A percentile compares a stretch with the other conserved stretches of the same genome.
These are phyloP conservation scores for Podiceps cristatus DNA, from an alignment of 2,113 vertebrate genomes.

Conservation along the genomic window DNA sequence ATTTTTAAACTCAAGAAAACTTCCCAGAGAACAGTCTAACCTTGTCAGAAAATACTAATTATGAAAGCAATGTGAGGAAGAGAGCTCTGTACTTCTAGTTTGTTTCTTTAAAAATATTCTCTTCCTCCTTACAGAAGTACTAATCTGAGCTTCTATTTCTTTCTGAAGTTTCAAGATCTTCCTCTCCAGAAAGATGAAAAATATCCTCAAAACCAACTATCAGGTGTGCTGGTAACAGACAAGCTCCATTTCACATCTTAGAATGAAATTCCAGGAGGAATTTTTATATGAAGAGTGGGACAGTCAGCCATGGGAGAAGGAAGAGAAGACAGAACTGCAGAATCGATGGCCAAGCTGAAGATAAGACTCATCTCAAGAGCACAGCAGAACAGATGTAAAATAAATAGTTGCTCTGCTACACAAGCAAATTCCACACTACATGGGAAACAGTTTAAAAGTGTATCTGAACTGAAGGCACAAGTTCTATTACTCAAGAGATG, in stretches of 20 bases:
- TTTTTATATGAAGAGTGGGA: not conserved
- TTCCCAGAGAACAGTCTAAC: not conserved
- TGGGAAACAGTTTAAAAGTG: not conserved
- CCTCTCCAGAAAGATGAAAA: not conserved
- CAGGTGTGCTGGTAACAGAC: not conserved
- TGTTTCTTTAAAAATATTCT: not conserved
- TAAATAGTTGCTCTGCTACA: not conserved
- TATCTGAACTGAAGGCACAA: not conserved
- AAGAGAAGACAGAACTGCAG: not conserved
- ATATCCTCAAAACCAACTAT: not conserved
- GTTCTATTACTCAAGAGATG: not conserved
- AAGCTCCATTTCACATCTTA: not conserved
- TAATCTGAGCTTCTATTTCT: not conserved
- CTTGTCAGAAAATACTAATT: not conserved
- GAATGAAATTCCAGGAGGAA: not conserved
- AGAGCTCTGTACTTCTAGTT: not conserved
- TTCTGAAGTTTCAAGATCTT: not conserved
- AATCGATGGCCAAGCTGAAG: not conserved
- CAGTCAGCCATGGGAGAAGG: not conserved
- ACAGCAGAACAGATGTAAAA: not conserved
- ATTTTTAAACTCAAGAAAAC: not conserved
- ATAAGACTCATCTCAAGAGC: not conserved
- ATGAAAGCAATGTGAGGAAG: not conserved
- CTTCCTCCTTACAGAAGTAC: not conserved
- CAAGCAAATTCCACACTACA: not conserved